Conservation (phyloP, 1,140 invertebrate species). For the Sarcophaga bullata region DNA sequence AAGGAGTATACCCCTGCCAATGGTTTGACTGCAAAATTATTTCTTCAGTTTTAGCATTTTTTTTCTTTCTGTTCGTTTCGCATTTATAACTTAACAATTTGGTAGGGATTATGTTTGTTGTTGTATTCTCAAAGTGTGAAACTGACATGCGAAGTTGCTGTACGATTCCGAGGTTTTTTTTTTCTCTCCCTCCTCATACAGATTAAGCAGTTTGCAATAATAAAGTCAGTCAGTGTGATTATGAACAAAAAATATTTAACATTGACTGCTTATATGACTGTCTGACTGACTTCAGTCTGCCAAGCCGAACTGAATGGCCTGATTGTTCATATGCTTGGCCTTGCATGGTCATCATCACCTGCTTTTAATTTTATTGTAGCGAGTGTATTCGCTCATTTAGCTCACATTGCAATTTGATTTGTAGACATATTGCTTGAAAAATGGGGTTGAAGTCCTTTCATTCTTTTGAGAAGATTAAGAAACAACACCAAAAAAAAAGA, state of each 20-base stretch:
- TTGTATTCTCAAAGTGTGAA: constrained; percentile 33
- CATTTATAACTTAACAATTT: background rate
- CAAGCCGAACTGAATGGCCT: too few species aligned
- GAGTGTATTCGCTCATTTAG: constrained; percentile 19
- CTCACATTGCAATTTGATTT: background rate
- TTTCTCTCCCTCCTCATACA: background rate
- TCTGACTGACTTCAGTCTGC: too few species aligned
- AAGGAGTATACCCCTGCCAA: background rate
- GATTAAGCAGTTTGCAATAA: background rate
- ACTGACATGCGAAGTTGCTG: constrained; percentile 41
- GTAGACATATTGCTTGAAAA: constrained; percentile 15
- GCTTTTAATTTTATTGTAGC: background rate
- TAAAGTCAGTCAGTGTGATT: background rate
- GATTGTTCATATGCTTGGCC: background rate
- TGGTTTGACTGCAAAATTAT: background rate
- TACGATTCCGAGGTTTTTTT: too few species aligned
- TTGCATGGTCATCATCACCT: background rate
- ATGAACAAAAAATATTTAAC: too few species aligned
- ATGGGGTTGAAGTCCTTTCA: constrained; percentile 15
- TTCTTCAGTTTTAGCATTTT: too few species aligned
- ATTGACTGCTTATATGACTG: background rate
- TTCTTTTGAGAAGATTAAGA: background rate
- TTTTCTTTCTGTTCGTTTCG: background rate
- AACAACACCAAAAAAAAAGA: background rate
- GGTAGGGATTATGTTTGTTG: constrained; percentile 15